Evolutionary conservation across 2,888 invertebrate species (phyloP), one percentile per base, ranked within the genome.

Genomic region (Pristionchus maxplancki): DNA sequence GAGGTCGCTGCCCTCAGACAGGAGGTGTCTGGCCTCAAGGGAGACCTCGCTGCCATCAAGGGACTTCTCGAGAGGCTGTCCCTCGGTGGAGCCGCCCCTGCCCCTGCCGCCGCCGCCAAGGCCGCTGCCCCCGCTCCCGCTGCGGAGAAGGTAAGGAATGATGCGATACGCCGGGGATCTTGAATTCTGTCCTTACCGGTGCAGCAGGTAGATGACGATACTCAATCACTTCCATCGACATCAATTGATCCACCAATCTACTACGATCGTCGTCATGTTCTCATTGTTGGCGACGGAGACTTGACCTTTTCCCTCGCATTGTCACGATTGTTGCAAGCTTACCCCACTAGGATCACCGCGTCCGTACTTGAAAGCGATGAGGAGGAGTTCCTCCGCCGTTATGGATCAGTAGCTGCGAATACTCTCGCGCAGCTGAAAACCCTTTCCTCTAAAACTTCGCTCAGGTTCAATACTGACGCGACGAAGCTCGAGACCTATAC

Each of bases 271-370:
- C 64, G 62, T 20, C 71, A 87, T 24, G 37, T 88, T 34, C 82
- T 92, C 62, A 89, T 92, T 71, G 89, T 92, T 15, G 92, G 91
- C 53, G 92, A 92, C 50, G 92, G 92, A 31, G 91, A 92, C 89
- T 89, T 92, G 1, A 90, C 91, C 28, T 92, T 92, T 87, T 91
- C 92, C 0, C 87, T 90, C 8, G 86, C 90, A 3, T 71, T 91
- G 44, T 90, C 91, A 11, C 31, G 67, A 31, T 89, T 88, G 71
- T 17, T 89, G 20, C 67, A 50, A 28, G 87, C 78, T 37, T 48
- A 74, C 53, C 67, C 58, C 40, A 48, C 37, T 15, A 31, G 81
- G 20, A 86, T 90, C 31, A 90, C 90, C 53, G 90, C 91, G 58
- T 91, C 91, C 11, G 91, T 92, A 71, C 90, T 92, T 28, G 92